Evolutionary conservation across 2,113 vertebrate species (phyloP), one percentile per base, ranked within the genome.

Genomic region (Rhizomys pruinosus): DNA sequence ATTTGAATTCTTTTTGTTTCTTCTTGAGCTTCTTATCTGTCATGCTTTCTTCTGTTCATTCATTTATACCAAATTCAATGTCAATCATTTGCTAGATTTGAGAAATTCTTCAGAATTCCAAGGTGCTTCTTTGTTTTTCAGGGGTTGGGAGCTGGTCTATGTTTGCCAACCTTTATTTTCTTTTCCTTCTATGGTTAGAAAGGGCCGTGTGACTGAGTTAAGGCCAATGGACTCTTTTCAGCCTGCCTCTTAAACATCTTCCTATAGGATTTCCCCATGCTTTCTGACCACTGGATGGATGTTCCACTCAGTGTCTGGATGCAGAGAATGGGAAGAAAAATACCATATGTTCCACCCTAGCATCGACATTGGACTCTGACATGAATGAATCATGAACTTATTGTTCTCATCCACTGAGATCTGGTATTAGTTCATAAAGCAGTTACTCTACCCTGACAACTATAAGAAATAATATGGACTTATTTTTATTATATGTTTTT

Each of bases 1-100:
- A 29, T 59, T 69, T 90, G 85, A 93, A 84, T 85, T 95, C 64
- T 64, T 87, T 87, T 22, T 63, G 71, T 79, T 96, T 92, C 57
- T 93, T 84, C 29, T 55, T 37, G 66, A 80, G 59, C 71, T 86
- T 87, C 47, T 92, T 90, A 44, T 74, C 12, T 79, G 23, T 37
- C 85, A 22, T 64, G 55, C 13, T 37, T 94, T 94, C 39, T 69
- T 89, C 59, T 68, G 17, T 61, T 93, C 27, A 44, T 84, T 94
- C 87, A 37, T 86, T 88, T 78, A 29, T 9, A 82, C 16, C 20
- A 80, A 42, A 34, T 87, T 27, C 7, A 74, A 55, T 71, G 10
- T 19, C 47, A 87, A 55, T 69, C 85, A 34, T 55, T 92, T 87
- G 42, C 10, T 72, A 74, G 32, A 42, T 92, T 95, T 90, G 74